Conservation (phyloP, 2,888 invertebrate species). For the Drosophila ezoana region DNA sequence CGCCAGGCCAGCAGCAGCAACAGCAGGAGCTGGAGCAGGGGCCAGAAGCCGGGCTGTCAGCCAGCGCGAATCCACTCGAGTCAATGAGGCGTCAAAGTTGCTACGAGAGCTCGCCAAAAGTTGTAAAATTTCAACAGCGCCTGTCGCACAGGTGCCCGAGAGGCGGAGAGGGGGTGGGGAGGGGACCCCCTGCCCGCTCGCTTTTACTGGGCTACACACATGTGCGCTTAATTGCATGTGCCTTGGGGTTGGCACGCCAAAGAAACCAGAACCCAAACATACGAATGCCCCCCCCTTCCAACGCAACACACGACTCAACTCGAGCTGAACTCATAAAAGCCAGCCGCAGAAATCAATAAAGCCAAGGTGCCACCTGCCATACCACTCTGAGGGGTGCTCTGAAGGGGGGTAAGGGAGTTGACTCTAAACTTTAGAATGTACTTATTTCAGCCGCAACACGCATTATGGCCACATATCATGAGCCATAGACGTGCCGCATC, state of each 20-base stretch:
- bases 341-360: conserved; percentile 82
- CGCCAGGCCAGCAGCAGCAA: conserved; percentile 47
- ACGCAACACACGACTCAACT: conserved; percentile 30
- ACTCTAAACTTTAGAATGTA: conserved; percentile 69
- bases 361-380: conserved; percentile 76
- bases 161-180: too few relatives aligned
- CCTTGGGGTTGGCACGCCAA: conserved; percentile 63
- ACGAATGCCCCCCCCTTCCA: conserved; percentile 13
- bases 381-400: not conserved
- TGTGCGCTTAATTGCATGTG: conserved; percentile 82
- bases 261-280: conserved; percentile 32
- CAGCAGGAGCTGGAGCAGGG: not conserved
- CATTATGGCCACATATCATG: conserved; percentile 75
- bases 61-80: conserved; percentile 68
- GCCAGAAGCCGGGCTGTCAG: conserved; percentile 11
- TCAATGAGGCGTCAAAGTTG: conserved; percentile 80
- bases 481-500: conserved; percentile 58
- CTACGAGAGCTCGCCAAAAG: conserved; percentile 73
- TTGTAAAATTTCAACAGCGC: conserved; percentile 79
- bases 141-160: conserved; percentile 69
- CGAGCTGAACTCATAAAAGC: conserved; percentile 72
- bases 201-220: conserved; percentile 62
- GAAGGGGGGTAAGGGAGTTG: not conserved
- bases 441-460: conserved; percentile 70
- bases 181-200: not conserved